Conservation (phyloP, 2,797 vertebrate species). For the Australoheros facetus region DNA sequence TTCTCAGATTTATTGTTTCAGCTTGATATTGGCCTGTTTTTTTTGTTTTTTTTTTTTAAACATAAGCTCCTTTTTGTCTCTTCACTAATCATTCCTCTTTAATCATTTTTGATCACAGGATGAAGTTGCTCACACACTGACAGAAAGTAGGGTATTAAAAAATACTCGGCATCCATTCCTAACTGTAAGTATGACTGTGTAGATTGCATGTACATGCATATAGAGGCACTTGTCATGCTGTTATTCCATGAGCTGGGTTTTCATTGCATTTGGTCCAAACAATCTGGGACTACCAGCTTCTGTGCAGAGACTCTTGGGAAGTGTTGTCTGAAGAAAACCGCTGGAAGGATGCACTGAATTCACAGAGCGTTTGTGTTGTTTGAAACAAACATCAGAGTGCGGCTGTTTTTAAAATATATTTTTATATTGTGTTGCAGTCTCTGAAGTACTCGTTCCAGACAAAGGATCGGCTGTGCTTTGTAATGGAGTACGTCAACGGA, state of each 20-base stretch:
- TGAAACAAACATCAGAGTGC: neutral
- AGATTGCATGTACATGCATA: neutral
- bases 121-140: constrained; percentile 97
- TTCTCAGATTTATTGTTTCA: neutral
- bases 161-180: constrained; percentile 98
- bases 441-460: constrained; percentile 99
- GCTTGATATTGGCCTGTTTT: neutral
- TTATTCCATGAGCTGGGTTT: neutral
- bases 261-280: neutral
- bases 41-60: neutral
- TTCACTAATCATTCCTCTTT: constrained; percentile 3
- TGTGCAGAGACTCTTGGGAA: neutral
- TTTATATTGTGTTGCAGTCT: constrained; percentile 82
- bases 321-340: neutral
- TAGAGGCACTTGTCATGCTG: neutral
- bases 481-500: constrained; percentile 98
- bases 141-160: constrained; percentile 97
- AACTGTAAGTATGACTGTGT: constrained; percentile 86
- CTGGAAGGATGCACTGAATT: neutral
- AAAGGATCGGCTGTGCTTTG: constrained; percentile 97
- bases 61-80: neutral
- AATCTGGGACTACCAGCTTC: neutral
- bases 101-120: constrained; percentile 80
- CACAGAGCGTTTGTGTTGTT: neutral
- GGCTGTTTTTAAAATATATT: neutral